Evolutionary conservation across 2,797 vertebrate species (phyloP).

Genomic region (Trachops cirrhosus): DNA sequence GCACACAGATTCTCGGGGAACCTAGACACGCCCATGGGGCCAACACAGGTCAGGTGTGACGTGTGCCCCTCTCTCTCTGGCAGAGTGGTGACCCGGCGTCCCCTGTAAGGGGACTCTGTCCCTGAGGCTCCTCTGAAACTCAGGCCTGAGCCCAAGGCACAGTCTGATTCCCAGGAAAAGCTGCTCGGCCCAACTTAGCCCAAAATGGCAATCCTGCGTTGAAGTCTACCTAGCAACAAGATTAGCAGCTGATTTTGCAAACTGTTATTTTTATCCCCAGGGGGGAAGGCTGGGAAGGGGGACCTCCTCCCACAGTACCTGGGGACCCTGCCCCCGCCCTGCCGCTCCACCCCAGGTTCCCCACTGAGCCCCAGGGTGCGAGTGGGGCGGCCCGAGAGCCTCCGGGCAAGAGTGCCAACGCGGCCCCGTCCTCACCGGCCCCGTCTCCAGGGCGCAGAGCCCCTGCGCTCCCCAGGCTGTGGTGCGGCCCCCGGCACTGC

Average conservation of each 20-base stretch:
- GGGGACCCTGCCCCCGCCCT: background rate
- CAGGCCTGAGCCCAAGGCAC: background rate
- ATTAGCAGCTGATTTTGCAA: constrained; percentile 68
- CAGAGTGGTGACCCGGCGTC: background rate
- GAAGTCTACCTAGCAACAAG: constrained; percentile 73
- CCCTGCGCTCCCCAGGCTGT: background rate
- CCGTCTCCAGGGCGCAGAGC: too few species aligned
- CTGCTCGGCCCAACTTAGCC: constrained; percentile 56
- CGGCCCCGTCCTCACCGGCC: background rate
- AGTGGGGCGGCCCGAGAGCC: background rate
- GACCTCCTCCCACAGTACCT: constrained; percentile 31
- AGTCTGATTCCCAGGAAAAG: constrained; percentile 47
- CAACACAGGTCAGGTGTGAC: background rate
- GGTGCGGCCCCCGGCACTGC: background rate
- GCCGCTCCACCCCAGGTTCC: too few species aligned
- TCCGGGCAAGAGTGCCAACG: background rate
- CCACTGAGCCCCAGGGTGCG: background rate
- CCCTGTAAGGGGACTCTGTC: background rate
- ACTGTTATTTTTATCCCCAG: constrained; percentile 69
- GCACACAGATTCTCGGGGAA: background rate
- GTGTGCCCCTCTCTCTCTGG: background rate
- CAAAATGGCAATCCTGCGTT: constrained; percentile 54
- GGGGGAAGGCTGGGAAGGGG: constrained; percentile 36
- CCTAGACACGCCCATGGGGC: background rate
- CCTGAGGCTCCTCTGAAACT: background rate